Conservation (phyloP, 2,888 invertebrate genomes). For the Drosophila infuscata region DNA sequence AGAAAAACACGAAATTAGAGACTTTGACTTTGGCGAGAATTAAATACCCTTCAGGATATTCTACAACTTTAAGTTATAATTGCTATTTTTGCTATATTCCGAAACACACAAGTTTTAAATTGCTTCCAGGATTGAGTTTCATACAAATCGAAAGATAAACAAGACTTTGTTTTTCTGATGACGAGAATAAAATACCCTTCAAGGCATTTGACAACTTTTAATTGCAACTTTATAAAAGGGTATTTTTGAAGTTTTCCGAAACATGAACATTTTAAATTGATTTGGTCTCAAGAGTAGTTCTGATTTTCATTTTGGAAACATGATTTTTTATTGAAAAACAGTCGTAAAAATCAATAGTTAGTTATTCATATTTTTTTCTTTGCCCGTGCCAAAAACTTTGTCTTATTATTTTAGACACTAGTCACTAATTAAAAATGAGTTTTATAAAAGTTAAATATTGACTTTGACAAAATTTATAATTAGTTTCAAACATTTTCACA, state of each 20-base stretch:
- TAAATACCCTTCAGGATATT: conserved; percentile 25
- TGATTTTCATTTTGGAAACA: not conserved
- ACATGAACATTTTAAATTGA: not conserved
- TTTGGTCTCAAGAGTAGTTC: not conserved
- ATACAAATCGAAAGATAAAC: not conserved
- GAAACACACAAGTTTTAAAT: not conserved
- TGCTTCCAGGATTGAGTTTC: not conserved
- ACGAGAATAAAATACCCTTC: conserved; percentile 18
- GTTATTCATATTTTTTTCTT: not conserved
- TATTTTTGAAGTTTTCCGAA: not conserved
- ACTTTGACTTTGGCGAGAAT: not conserved
- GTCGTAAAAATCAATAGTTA: not conserved
- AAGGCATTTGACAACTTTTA: not conserved
- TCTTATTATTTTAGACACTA: not conserved
- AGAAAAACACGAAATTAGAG: conserved; percentile 9
- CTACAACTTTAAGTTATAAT: not conserved
- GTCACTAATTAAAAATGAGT: not conserved
- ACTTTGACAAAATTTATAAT: not conserved
- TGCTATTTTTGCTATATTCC: not conserved
- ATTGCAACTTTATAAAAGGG: not conserved
- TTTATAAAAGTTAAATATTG: not conserved
- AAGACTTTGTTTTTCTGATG: not conserved
- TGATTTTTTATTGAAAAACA: not conserved
- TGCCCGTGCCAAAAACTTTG: not conserved
- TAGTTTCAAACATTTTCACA: not conserved